Conservation (phyloP, 1,140 invertebrate genomes). For the Drosophila kurseongensis region DNA sequence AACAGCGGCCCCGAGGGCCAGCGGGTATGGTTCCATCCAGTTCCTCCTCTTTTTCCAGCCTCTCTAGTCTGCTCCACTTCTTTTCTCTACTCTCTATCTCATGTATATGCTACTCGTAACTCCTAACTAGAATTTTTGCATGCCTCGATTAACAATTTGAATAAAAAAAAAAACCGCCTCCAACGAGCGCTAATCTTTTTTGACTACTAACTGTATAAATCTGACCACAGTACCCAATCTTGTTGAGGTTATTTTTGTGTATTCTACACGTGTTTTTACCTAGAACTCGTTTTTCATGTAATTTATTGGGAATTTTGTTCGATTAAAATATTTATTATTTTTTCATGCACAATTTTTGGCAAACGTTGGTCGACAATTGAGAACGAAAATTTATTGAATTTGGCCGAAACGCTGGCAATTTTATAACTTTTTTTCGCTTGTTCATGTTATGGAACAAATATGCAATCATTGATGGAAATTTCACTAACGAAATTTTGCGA, state of each 20-base stretch:
- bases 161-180: constrained; percentile 20
- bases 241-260: constrained; percentile 58
- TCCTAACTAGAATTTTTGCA: constrained; percentile 66
- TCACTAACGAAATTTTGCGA: background rate
- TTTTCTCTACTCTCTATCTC: constrained; percentile 25
- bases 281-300: constrained; percentile 40
- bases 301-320: constrained; percentile 28
- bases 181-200: constrained; percentile 47
- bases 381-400: background rate
- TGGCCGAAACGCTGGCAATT: background rate
- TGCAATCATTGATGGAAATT: background rate
- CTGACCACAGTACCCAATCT: constrained; percentile 38
- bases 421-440: background rate
- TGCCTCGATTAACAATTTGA: constrained; percentile 56
- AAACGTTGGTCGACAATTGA: constrained; percentile 30
- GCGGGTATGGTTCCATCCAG: constrained; percentile 77
- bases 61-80: constrained; percentile 48
- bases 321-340: constrained; percentile 11
- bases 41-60: constrained; percentile 66
- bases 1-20: constrained; percentile 84
- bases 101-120: constrained; percentile 33
- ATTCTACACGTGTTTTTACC: constrained; percentile 36
- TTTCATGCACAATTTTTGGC: constrained; percentile 38
- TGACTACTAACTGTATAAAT: constrained; percentile 55
- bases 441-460: background rate